Evolutionary conservation across 2,113 vertebrate species (phyloP).

Genomic region (Trochalopteron elliotii): DNA sequence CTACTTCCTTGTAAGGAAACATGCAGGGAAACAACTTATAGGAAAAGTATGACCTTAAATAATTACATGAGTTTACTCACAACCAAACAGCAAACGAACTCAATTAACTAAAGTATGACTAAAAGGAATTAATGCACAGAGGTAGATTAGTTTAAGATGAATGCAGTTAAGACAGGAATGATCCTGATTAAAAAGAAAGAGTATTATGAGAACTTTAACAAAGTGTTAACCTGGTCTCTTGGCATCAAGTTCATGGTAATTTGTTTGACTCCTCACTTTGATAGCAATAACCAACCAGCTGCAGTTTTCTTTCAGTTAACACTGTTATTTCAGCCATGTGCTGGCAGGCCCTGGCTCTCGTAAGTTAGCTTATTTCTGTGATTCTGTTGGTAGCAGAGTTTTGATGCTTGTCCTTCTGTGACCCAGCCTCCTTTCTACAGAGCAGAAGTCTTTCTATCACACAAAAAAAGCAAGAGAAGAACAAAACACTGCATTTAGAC

Average conservation of each 20-base stretch:
- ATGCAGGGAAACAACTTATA: background rate
- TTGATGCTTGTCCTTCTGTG: background rate
- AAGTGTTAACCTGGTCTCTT: background rate
- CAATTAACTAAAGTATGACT: background rate
- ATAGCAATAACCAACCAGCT: background rate
- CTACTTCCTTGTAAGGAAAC: background rate
- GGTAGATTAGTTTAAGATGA: background rate
- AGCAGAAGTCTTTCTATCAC: background rate
- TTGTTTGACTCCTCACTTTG: background rate
- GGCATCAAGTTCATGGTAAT: background rate
- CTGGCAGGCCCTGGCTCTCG: background rate
- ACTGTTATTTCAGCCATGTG: background rate
- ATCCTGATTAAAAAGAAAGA: background rate
- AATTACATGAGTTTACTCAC: background rate
- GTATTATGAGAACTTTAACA: background rate
- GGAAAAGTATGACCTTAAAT: background rate
- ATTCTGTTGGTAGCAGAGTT: background rate
- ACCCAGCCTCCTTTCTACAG: background rate
- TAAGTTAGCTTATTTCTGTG: background rate
- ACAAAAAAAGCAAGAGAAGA: background rate
- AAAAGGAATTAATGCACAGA: background rate
- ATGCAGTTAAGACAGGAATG: background rate
- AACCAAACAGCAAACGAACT: background rate
- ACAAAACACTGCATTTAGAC: background rate
- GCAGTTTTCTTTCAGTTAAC: background rate